phyloP scores from a whole-genome alignment of 2,888 invertebrate genomes.

The Pammene aurita region DNA sequence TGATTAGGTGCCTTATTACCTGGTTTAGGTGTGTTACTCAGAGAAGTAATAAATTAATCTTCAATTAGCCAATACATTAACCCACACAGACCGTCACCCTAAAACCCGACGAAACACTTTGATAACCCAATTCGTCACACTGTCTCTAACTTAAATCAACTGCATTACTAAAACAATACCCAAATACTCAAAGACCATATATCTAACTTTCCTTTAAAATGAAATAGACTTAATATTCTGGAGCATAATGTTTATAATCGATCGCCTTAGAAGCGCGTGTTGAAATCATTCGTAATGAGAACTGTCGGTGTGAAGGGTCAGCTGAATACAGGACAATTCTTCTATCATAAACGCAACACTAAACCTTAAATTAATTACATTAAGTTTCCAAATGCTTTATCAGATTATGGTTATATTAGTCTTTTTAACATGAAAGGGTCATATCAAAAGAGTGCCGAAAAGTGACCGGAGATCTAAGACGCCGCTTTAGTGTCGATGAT shows the following conservation, averaged over 20 bases:
- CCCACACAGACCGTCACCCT: conserved; percentile 47
- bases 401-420: neutral
- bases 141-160: conserved; percentile 77
- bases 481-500: conserved; percentile 68
- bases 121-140: conserved; percentile 81
- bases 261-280: neutral
- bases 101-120: conserved; percentile 74
- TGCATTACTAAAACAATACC: conserved; percentile 3
- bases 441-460: conserved; percentile 72
- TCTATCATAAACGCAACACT: neutral
- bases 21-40: neutral
- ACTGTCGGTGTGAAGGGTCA: neutral
- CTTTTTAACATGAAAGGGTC: neutral
- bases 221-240: neutral
- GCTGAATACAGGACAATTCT: conserved; percentile 10
- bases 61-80: conserved; percentile 30
- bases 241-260: neutral
- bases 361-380: neutral
- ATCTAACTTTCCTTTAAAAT: neutral
- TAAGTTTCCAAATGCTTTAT: neutral
- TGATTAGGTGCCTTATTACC: too few species aligned
- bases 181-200: neutral
- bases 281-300: conserved; percentile 1
- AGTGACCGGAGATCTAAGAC: conserved; percentile 67
- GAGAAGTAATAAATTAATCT: neutral